These are phyloP conservation scores for Trichonephila inaurata DNA, from an alignment of 1,140 invertebrate genomes.

Conservation along the genomic window DNA sequence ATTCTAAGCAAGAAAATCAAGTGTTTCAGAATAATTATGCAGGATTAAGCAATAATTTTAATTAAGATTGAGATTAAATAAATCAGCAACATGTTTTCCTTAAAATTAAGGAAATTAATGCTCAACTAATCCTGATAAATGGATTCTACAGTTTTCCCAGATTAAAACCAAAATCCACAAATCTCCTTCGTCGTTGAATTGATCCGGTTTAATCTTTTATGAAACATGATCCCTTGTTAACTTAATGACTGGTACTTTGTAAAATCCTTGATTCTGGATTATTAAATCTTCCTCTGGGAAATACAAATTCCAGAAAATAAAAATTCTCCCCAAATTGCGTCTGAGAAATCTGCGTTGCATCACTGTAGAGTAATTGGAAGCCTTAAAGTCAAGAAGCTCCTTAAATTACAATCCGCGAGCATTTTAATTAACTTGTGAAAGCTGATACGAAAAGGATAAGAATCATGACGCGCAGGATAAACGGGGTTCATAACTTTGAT, in stretches of 20 bases:
- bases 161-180: background rate
- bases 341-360: background rate
- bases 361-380: background rate
- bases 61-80: too few species aligned
- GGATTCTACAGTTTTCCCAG: background rate
- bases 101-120: background rate
- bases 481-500: background rate
- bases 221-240: background rate
- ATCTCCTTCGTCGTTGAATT: background rate
- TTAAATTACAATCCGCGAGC: background rate
- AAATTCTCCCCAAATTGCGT: background rate
- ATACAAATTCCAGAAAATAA: background rate
- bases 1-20: too few species aligned
- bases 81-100: too few species aligned
- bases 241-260: background rate
- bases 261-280: background rate
- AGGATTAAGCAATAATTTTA: too few species aligned
- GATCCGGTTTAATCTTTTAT: background rate
- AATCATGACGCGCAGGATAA: background rate
- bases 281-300: background rate
- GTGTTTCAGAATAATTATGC: too few species aligned
- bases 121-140: background rate
- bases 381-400: background rate
- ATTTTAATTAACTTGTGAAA: constrained; percentile 39
- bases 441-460: background rate